Percentiles rank a stretch among this genome's conserved stretches.
These are phyloP conservation scores for Habropoda laboriosa DNA, from an alignment of 1,140 invertebrate species.

Conservation along the genomic window DNA sequence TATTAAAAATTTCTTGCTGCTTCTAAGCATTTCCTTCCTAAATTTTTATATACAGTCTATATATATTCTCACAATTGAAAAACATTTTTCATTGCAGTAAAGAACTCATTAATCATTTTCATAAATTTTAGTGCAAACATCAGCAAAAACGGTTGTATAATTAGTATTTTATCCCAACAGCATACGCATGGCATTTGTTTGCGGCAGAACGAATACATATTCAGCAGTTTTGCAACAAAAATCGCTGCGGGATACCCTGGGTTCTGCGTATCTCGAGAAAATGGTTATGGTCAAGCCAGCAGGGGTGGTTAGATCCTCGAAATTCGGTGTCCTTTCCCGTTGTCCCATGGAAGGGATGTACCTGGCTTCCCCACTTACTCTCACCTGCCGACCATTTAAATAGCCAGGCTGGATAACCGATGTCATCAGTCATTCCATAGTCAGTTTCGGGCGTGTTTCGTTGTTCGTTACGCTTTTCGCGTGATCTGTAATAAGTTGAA, in stretches of 20 bases:
- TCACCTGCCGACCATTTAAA: slow-evolving; percentile 37
- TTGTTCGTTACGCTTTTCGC: background rate
- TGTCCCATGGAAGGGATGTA: slow-evolving; percentile 18
- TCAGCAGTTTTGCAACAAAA: background rate
- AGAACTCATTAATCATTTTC: no score
- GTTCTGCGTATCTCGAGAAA: no score
- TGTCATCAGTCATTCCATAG: slow-evolving; percentile 49
- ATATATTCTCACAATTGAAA: no score
- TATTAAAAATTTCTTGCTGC: no score
- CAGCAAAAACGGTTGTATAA: background rate
- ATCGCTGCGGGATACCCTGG: no score
- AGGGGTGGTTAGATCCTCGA: background rate
- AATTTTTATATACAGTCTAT: no score
- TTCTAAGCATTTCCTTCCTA: no score
- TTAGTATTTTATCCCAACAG: background rate
- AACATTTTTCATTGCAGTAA: background rate
- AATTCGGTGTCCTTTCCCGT: background rate
- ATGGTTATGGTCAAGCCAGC: background rate
- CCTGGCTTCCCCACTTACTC: slow-evolving; percentile 35
- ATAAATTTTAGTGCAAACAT: background rate
- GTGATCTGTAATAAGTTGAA: no score
- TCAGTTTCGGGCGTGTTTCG: slow-evolving; percentile 1
- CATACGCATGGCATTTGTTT: background rate
- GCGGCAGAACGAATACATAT: no score
- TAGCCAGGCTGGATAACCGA: slow-evolving; percentile 27